phyloP scores from a whole-genome alignment of 2,888 invertebrate species.

The Bibio marci region DNA sequence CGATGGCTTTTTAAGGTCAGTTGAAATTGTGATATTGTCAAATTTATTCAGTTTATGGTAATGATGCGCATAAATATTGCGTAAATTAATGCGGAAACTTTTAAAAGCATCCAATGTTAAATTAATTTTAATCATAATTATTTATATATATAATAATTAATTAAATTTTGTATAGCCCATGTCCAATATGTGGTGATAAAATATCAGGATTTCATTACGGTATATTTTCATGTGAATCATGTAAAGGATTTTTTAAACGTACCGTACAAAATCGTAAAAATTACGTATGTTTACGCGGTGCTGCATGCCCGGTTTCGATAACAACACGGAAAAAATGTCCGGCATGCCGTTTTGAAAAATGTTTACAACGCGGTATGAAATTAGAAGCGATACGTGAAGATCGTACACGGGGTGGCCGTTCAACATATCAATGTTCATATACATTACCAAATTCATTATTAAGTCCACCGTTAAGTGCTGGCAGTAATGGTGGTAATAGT shows the following conservation, averaged over 20 bases:
- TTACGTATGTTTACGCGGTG: constrained; percentile 82
- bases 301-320: constrained; percentile 81
- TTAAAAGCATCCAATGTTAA: too few species aligned
- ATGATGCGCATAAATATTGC: too few species aligned
- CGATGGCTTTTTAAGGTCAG: too few species aligned
- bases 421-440: constrained; percentile 90
- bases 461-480: constrained; percentile 23
- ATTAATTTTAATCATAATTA: not conserved
- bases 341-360: constrained; percentile 91
- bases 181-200: constrained; percentile 89
- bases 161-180: constrained; percentile 45
- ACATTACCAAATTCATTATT: constrained; percentile 59
- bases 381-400: constrained; percentile 93
- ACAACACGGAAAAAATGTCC: constrained; percentile 93
- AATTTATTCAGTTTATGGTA: too few species aligned
- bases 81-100: too few species aligned
- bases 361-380: constrained; percentile 91
- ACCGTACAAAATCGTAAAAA: constrained; percentile 98
- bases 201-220: constrained; percentile 97
- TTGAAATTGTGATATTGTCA: too few species aligned
- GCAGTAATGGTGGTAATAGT: constrained; percentile 11
- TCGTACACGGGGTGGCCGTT: constrained; percentile 84
- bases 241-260: constrained; percentile 95
- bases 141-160: not conserved
- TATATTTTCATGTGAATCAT: constrained; percentile 94